A percentile compares a stretch with the other conserved stretches of the same genome.
These are phyloP conservation scores for Montipora sp. DNA, from an alignment of 64 coral and sea anemone genomes.

Conservation along the genomic window DNA sequence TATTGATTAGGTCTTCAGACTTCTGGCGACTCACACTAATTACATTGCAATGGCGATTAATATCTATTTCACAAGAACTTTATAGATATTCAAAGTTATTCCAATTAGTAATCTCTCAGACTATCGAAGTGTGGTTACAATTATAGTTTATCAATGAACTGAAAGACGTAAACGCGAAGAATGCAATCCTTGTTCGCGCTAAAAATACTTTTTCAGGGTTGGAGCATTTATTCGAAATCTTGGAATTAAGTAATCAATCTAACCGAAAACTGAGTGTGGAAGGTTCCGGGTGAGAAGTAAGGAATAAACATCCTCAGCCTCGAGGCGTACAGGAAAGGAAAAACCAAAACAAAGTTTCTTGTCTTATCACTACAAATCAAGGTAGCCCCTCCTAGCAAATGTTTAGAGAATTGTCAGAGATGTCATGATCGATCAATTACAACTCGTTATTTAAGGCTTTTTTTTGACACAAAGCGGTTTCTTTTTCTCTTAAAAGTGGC, in stretches of 20 bases:
- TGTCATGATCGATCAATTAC: slow-evolving; percentile 51
- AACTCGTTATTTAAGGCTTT: slow-evolving; percentile 26
- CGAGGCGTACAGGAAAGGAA: slow-evolving; percentile 31
- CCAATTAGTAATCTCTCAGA: slow-evolving; percentile 93
- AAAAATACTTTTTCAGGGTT: slow-evolving; percentile 1
- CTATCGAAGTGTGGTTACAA: slow-evolving; percentile 76
- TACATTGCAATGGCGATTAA: slow-evolving; percentile 87
- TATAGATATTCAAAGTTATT: slow-evolving; percentile 91
- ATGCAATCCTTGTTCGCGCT: slow-evolving; percentile 55
- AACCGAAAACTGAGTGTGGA: slow-evolving; percentile 41
- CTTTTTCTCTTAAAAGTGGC: slow-evolving; percentile 2
- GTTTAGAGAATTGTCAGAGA: slow-evolving; percentile 40
- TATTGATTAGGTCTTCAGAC: slow-evolving; percentile 71
- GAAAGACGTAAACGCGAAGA: slow-evolving; percentile 70
- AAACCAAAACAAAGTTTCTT: slow-evolving; percentile 49
- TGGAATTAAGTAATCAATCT: slow-evolving; percentile 58
- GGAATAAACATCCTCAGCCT: slow-evolving; percentile 36
- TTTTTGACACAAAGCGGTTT: neutral
- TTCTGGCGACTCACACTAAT: slow-evolving; percentile 78
- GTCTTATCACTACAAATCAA: slow-evolving; percentile 65
- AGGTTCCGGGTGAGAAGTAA: slow-evolving; percentile 70
- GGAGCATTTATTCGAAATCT: slow-evolving; percentile 26
- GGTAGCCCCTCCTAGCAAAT: slow-evolving; percentile 38
- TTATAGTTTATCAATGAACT: slow-evolving; percentile 76
- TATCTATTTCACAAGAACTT: slow-evolving; percentile 76